These are phyloP conservation scores for Aporophyla lueneburgensis DNA, from an alignment of 2,888 invertebrate genomes.

Conservation along the genomic window DNA sequence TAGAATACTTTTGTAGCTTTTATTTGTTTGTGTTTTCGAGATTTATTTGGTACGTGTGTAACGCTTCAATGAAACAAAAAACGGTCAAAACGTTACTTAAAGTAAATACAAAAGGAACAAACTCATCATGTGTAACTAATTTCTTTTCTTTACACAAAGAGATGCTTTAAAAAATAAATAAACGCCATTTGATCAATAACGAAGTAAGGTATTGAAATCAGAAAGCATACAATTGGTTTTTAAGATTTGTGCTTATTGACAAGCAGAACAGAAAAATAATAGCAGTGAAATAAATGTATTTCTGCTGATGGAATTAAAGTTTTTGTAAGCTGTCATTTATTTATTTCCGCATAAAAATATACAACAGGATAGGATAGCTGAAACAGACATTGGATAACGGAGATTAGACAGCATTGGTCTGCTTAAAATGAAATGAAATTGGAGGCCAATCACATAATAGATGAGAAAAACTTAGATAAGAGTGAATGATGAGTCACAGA, in stretches of 20 bases:
- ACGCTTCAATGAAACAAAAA: conserved; percentile 40
- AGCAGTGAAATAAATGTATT: conserved; percentile 18
- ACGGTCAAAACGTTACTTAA: conserved; percentile 17
- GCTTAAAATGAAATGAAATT: conserved; percentile 11
- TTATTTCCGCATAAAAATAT: conserved; percentile 12
- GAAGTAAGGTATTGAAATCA: conserved; percentile 23
- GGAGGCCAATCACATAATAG: not conserved
- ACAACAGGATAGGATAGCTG: not conserved
- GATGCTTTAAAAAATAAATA: conserved; percentile 11
- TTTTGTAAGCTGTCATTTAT: conserved; percentile 1
- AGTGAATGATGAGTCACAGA: too few relatives aligned
- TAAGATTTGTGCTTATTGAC: not conserved
- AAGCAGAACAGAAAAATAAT: conserved; percentile 4
- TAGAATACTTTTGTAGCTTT: conserved; percentile 24
- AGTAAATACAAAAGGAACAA: conserved; percentile 18
- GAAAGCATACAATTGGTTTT: conserved; percentile 22
- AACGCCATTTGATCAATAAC: conserved; percentile 23
- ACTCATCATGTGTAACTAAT: conserved; percentile 36
- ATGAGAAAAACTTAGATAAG: not conserved
- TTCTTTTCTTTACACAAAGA: conserved; percentile 16
- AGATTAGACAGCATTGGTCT: not conserved
- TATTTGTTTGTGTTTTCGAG: conserved; percentile 44
- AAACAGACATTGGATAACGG: not conserved
- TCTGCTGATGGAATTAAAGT: not conserved
- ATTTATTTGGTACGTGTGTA: conserved; percentile 61